These are phyloP conservation scores for Mola mola DNA, from an alignment of 2,113 vertebrate genomes.

Conservation along the genomic window DNA sequence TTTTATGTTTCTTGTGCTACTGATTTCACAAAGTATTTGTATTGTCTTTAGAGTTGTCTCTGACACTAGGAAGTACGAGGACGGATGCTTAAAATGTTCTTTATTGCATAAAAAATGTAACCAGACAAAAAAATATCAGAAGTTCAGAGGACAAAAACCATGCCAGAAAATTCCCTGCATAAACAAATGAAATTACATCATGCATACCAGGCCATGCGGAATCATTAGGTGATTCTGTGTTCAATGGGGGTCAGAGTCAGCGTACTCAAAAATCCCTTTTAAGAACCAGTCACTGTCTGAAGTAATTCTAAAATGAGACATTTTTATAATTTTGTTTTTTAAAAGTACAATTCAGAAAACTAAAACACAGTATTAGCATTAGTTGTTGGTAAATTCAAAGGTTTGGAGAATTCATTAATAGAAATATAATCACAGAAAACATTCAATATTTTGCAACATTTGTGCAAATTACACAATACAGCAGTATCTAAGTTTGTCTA, in stretches of 20 bases:
- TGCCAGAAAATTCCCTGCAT: conserved; percentile 34
- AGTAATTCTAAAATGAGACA: not conserved
- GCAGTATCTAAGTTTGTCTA: conserved; percentile 16
- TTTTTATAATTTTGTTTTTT: no score
- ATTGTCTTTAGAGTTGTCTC: not conserved
- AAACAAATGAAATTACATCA: conserved; percentile 20
- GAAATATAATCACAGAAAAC: conserved; percentile 2
- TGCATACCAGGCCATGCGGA: conserved; percentile 43
- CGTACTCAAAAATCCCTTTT: not conserved
- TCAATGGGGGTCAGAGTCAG: not conserved
- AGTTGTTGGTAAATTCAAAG: not conserved
- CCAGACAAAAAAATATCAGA: conserved; percentile 28
- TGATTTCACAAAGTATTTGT: no score
- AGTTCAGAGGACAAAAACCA: conserved; percentile 24
- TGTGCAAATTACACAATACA: conserved; percentile 46
- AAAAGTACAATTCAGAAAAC: not conserved
- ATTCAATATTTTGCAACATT: conserved; percentile 32
- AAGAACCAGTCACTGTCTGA: not conserved
- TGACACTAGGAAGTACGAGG: not conserved
- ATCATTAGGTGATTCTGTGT: not conserved
- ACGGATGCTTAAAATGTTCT: conserved; percentile 17
- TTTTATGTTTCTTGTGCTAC: no score
- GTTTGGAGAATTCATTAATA: conserved; percentile 1
- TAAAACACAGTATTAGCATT: not conserved
- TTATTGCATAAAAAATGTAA: conserved; percentile 51